A percentile compares a stretch with the other conserved stretches of the same genome.
Conservation (phyloP, 2,113 vertebrate species). For the zebrafish (Danio rerio) region GRCz12tu NC_133190.1:29610001-29610500, state of each 20-base stretch:
- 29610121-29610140: background rate
- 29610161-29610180: conserved; percentile 22
- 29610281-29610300: conserved; percentile 50
- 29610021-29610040: conserved; percentile 46
- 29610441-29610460: conserved; percentile 34
- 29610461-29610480: conserved; percentile 60
- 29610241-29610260: conserved; percentile 40
- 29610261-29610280: conserved; percentile 44
- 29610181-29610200: conserved; percentile 22
- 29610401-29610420: conserved; percentile 63
- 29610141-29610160: conserved; percentile 18
- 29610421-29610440: conserved; percentile 52
- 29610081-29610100: conserved; percentile 34
- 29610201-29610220: conserved; percentile 42
- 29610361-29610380: conserved; percentile 68
- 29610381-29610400: conserved; percentile 60
- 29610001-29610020: conserved; percentile 32
- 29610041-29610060: conserved; percentile 44
- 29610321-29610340: conserved; percentile 74
- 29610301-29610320: conserved; percentile 53
- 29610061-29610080: conserved; percentile 38
- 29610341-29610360: conserved; percentile 58
- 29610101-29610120: background rate
- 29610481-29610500: conserved; percentile 49
- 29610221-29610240: conserved; percentile 39